A percentile compares a stretch with the other conserved stretches of the same genome.
Evolutionary conservation across 2,888 invertebrate species (phyloP).

Genomic region (Sphaeridia pumilis): DNA sequence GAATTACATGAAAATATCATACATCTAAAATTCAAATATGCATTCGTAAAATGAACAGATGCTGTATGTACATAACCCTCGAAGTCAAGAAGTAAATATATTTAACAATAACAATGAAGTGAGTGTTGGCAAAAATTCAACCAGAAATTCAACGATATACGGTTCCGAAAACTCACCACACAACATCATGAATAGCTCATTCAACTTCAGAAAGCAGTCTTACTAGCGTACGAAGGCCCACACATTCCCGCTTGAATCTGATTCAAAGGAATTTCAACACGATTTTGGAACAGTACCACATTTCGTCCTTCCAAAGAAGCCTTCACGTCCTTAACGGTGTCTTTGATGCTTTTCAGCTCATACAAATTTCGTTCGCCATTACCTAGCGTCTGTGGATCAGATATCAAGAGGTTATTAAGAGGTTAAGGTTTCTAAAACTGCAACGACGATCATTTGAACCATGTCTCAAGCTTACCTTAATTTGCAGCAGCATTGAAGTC

Average conservation of each 20-base stretch:
- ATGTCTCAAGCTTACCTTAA: constrained; percentile 47
- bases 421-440: background rate
- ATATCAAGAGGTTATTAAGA: background rate
- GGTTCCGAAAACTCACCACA: too few relatives aligned
- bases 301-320: constrained; percentile 62
- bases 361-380: constrained; percentile 78
- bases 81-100: too few relatives aligned
- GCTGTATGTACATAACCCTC: too few relatives aligned
- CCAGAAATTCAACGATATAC: too few relatives aligned
- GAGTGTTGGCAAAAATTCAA: too few relatives aligned
- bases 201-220: constrained; percentile 12
- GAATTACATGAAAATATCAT: too few relatives aligned
- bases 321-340: constrained; percentile 81
- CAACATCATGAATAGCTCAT: too few relatives aligned
- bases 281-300: constrained; percentile 67
- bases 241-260: constrained; percentile 64
- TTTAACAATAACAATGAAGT: too few relatives aligned
- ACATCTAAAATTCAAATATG: too few relatives aligned
- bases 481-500: constrained; percentile 78
- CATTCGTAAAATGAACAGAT: too few relatives aligned
- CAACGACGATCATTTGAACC: background rate
- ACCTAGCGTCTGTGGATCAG: constrained; percentile 47
- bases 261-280: constrained; percentile 83
- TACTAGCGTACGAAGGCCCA: constrained; percentile 10
- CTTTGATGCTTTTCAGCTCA: constrained; percentile 78